phyloP scores from a whole-genome alignment of 2,888 invertebrate species.

The Meghimatium bilineatum region DNA sequence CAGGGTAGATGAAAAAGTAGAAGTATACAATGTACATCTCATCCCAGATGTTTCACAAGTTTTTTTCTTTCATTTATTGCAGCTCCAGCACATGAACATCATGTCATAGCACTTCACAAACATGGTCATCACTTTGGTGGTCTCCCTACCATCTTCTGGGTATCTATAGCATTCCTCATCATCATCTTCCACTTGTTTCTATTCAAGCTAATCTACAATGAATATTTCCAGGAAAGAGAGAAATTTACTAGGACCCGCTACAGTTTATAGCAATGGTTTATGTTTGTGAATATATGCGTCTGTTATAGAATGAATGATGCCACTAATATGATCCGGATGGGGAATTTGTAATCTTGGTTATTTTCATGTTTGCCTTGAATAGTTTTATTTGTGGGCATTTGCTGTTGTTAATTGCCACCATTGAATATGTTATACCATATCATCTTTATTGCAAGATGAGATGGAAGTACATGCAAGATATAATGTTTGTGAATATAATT shows the following conservation, averaged over 20 bases:
- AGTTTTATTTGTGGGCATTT: no score
- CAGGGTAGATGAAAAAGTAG: no score
- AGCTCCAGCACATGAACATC: constrained; percentile 93
- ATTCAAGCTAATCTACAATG: constrained; percentile 92
- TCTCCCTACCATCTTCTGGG: constrained; percentile 93
- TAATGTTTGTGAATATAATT: neutral
- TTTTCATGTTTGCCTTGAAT: no score
- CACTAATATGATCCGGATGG: no score
- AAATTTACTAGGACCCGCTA: constrained; percentile 64
- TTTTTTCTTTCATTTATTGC: constrained; percentile 53
- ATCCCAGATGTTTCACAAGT: neutral
- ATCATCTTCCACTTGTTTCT: constrained; percentile 94
- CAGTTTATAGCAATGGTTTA: constrained; percentile 59
- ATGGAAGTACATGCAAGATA: no score
- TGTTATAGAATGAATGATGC: no score
- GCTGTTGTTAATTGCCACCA: no score
- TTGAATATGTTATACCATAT: no score
- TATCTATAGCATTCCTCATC: constrained; percentile 90
- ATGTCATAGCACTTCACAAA: constrained; percentile 91
- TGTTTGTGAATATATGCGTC: no score
- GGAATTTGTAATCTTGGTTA: no score
- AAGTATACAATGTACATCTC: neutral
- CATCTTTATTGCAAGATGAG: no score
- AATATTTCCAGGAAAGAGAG: constrained; percentile 82
- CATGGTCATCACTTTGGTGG: constrained; percentile 94